Base-by-base conservation (phyloP, 2,888 invertebrate species). In the Lasius platythorax region DNA sequence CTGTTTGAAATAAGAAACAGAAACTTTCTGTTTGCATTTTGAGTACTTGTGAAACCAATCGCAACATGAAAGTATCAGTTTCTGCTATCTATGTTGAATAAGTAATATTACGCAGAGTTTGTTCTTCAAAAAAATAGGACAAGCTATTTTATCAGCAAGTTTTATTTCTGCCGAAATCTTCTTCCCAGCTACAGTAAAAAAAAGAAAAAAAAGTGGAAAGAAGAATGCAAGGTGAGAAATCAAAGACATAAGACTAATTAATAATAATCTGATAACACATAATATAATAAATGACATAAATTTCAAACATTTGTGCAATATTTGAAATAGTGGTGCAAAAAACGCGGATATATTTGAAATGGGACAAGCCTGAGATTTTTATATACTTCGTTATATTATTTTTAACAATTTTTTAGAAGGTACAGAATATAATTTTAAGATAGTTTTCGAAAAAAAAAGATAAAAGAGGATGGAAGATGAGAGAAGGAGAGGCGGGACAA, bases 251-350 rank as follows among this genome's bases (percentile, higher is more conserved):
- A 61, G 18, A 15, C 30, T 87, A 87, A 90, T 91, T 87, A 89
- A 90, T 90, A 85, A 79, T 85, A 82, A 87, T 90, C 87, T 84
- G 76, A 85, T 0, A 23, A 23, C 23, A 23, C 23, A 23, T 23
- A 23, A 23, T 23, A 23, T 23, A 37, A 37, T 75, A 78, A 76
- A 85, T 23, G 23, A 76, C 84, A 85, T 89, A 89, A 90, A 90
- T 90, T 87, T 70, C 84, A 68, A 74, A 61, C 75, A 50, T 58
- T 63, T 75, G 67, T 64, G 64, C 30, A 81, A 72, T 84, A 89
- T 90, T 90, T 75, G 68, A 88, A 90, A 87, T 75, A 82, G 76
- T 67, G 56, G 58, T 58, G 63, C 40, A 50, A 40, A 83, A 61
- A 83, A 30, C 82, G 68, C 37, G 58, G 63, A 79, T 76, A 50